These are phyloP conservation scores for Anhinga anhinga DNA, from an alignment of 2,113 vertebrate species.

Conservation along the genomic window DNA sequence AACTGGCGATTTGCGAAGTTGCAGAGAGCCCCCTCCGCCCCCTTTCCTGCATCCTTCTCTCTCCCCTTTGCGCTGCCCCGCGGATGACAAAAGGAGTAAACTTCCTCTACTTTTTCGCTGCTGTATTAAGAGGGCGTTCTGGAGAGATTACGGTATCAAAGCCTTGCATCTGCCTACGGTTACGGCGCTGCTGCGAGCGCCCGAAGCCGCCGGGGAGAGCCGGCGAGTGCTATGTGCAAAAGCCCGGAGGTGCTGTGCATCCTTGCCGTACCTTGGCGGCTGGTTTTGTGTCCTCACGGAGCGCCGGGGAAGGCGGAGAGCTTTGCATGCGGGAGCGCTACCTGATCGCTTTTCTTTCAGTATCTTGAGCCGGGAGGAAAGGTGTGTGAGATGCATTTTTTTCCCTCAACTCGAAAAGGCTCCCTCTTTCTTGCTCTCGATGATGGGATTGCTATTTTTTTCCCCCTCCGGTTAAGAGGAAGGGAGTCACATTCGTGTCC, in stretches of 20 bases:
- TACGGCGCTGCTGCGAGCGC: not conserved
- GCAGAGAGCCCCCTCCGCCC: constrained; percentile 1
- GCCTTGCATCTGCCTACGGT: constrained; percentile 25
- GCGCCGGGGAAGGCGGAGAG: not conserved
- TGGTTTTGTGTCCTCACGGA: not conserved
- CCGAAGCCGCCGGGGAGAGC: not conserved
- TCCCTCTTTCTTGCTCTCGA: not conserved
- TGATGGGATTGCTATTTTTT: not conserved
- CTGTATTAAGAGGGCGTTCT: constrained; percentile 37
- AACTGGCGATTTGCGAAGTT: constrained; percentile 58
- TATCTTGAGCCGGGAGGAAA: not conserved
- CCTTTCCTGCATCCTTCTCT: constrained; percentile 22
- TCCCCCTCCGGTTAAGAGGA: not conserved
- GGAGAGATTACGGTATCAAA: constrained; percentile 53
- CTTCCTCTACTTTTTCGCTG: constrained; percentile 61
- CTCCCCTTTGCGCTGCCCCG: not conserved
- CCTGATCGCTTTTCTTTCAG: not conserved
- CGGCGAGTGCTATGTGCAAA: not conserved
- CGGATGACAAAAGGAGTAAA: constrained; percentile 68
- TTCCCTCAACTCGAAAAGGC: not conserved
- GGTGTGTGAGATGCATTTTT: not conserved
- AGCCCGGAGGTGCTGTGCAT: not conserved
- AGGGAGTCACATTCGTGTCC: not conserved
- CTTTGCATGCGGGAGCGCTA: not conserved
- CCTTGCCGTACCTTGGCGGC: not conserved